Evolutionary conservation across 1,140 invertebrate species (phyloP).

Genomic region (Trichogramma pretiosum): DNA sequence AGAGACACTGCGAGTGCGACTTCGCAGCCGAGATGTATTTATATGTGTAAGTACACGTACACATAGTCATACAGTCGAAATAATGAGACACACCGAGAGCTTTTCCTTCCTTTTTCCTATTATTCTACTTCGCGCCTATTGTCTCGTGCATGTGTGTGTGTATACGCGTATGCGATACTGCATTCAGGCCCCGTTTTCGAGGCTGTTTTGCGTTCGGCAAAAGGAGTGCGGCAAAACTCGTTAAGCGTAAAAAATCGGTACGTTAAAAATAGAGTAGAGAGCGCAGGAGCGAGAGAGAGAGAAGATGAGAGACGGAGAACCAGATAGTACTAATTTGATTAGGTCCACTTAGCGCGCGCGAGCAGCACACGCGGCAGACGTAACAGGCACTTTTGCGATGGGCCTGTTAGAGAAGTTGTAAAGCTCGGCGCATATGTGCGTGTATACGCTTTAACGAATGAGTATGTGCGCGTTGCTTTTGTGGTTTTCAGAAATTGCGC

Average conservation of each 20-base stretch:
- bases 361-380: conserved; percentile 39
- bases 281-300: not conserved
- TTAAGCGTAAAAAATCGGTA: no score
- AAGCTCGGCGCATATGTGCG: not conserved
- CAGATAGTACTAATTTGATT: conserved; percentile 43
- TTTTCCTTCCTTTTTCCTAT: not conserved
- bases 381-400: conserved; percentile 33
- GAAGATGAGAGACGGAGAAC: conserved; percentile 19
- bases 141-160: not conserved
- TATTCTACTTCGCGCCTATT: conserved; percentile 6
- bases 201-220: conserved; percentile 16
- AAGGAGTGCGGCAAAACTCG: conserved; percentile 17
- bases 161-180: no score
- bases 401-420: no score
- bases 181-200: no score
- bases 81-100: not conserved
- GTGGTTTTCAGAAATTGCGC: conserved; percentile 29
- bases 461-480: not conserved
- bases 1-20: no score
- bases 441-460: not conserved
- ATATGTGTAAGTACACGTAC: no score
- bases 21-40: no score
- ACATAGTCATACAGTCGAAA: not conserved
- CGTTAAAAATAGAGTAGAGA: conserved; percentile 38
- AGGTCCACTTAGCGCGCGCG: conserved; percentile 42